Evolutionary conservation across 2,113 vertebrate species (phyloP).

Genomic region (Seriola aureovittata): DNA sequence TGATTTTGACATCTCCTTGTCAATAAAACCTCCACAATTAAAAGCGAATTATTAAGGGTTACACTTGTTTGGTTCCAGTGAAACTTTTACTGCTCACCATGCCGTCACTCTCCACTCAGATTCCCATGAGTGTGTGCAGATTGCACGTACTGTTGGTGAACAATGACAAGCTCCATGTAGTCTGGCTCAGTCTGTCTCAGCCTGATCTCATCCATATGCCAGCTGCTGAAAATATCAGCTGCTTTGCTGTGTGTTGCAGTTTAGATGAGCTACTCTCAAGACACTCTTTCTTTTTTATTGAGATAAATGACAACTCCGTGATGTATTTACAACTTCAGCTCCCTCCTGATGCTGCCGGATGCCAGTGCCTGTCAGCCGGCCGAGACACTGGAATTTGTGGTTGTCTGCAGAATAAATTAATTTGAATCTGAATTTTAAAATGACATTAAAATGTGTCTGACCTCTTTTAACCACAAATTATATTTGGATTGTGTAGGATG

Average conservation of each 20-base stretch:
- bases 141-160: constrained; percentile 23
- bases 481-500: constrained; percentile 1
- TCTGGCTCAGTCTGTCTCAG: constrained; percentile 47
- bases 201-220: constrained; percentile 55
- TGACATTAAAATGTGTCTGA: constrained; percentile 13
- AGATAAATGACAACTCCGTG: constrained; percentile 65
- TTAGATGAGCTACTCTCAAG: constrained; percentile 63
- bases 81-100: constrained; percentile 47
- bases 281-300: constrained; percentile 65
- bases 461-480: constrained; percentile 38
- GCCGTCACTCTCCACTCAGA: constrained; percentile 16
- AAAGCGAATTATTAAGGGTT: constrained; percentile 37
- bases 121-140: constrained; percentile 45
- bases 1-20: neutral
- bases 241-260: constrained; percentile 46
- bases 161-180: constrained; percentile 52
- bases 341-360: constrained; percentile 29
- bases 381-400: constrained; percentile 15
- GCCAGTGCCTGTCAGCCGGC: constrained; percentile 16
- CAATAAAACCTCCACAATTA: constrained; percentile 36
- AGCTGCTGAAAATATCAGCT: constrained; percentile 59
- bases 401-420: constrained; percentile 29
- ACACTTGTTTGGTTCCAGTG: constrained; percentile 32
- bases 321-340: constrained; percentile 53
- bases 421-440: constrained; percentile 29